Percentiles rank a stretch among this genome's conserved stretches.
Evolutionary conservation across 2,797 vertebrate genomes (phyloP).

Genomic region (Sternarchorhynchus goeldii): DNA sequence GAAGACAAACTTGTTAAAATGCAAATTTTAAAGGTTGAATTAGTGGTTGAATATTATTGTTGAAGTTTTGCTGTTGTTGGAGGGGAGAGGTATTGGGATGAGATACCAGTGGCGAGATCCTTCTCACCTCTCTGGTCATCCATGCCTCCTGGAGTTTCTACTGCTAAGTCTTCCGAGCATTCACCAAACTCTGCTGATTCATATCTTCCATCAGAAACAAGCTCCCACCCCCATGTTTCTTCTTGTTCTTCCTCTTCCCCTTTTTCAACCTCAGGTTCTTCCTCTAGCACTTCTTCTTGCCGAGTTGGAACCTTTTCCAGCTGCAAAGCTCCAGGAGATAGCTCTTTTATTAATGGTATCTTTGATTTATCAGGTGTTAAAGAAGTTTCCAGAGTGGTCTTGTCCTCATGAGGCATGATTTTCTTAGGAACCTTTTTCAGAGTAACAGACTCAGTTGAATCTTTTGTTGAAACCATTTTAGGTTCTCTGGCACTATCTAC

Average conservation of each 20-base stretch:
- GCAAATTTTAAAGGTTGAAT: constrained; percentile 52
- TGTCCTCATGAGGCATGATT: constrained; percentile 59
- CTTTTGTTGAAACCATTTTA: constrained; percentile 63
- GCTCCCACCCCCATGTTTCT: constrained; percentile 77
- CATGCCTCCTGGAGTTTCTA: constrained; percentile 78
- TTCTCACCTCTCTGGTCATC: constrained; percentile 84
- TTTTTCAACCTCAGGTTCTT: constrained; percentile 59
- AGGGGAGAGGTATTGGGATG: constrained; percentile 18
- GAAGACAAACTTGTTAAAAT: constrained; percentile 32
- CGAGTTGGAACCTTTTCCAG: constrained; percentile 74
- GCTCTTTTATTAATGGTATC: constrained; percentile 65
- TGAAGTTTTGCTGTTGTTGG: constrained; percentile 50
- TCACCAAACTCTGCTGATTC: constrained; percentile 71
- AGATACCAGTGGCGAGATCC: constrained; percentile 62
- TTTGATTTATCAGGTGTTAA: constrained; percentile 51
- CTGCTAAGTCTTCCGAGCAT: constrained; percentile 62
- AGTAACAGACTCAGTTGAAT: constrained; percentile 58
- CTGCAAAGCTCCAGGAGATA: constrained; percentile 71
- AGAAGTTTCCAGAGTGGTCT: constrained; percentile 41
- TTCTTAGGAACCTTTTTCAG: constrained; percentile 67
- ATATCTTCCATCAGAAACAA: constrained; percentile 66
- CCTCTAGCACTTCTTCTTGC: constrained; percentile 67
- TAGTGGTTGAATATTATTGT: constrained; percentile 59
- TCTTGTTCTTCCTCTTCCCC: constrained; percentile 69
- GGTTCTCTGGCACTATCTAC: constrained; percentile 53